Percentiles rank a stretch among this genome's conserved stretches.
These are phyloP conservation scores for Ictalurus furcatus DNA, from an alignment of 2,113 vertebrate genomes.

Conservation along the genomic window DNA sequence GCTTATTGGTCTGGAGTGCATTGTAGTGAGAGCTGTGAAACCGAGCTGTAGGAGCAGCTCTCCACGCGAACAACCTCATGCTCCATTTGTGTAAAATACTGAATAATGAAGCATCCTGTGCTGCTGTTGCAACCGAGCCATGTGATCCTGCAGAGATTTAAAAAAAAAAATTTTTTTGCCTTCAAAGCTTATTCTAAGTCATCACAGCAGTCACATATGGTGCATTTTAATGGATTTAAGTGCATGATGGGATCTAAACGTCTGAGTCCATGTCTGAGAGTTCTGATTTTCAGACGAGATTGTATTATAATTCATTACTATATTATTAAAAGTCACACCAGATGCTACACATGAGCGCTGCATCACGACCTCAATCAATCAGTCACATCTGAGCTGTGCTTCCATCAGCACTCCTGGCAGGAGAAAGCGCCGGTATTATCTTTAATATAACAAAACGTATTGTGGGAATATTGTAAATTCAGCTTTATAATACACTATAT, in stretches of 20 bases:
- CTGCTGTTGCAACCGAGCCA: not conserved
- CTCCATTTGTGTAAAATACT: not conserved
- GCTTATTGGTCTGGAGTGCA: not conserved
- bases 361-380: not conserved
- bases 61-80: not conserved
- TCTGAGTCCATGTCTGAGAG: not conserved
- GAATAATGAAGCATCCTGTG: conserved; percentile 9
- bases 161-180: no score
- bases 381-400: not conserved
- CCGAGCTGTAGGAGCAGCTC: not conserved
- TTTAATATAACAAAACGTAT: no score
- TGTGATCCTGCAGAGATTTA: not conserved
- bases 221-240: not conserved
- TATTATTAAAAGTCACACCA: not conserved
- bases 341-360: not conserved
- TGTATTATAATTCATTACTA: not conserved
- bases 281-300: not conserved
- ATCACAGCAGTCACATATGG: not conserved
- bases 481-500: no score
- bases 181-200: not conserved
- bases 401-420: not conserved
- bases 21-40: not conserved
- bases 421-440: not conserved
- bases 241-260: not conserved
- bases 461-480: no score